These are phyloP conservation scores for Petrocephalus sullivani DNA, from an alignment of 2,797 vertebrate species.

Conservation along the genomic window DNA sequence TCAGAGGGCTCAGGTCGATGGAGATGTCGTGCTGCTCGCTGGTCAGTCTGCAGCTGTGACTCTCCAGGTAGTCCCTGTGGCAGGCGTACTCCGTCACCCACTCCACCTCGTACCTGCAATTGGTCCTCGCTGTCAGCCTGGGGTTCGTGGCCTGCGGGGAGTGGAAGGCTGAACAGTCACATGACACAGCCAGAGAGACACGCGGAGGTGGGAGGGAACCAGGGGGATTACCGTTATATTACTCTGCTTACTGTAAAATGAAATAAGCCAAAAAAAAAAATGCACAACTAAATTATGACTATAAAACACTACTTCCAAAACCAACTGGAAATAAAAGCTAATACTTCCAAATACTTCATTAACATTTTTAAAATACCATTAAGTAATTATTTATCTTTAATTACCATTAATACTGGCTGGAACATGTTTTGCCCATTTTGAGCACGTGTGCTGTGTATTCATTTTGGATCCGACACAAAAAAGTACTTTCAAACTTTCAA, in stretches of 20 bases:
- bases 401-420: no score
- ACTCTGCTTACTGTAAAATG: neutral
- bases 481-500: neutral
- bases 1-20: constrained; percentile 76
- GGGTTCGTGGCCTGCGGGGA: constrained; percentile 71
- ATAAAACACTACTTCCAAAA: neutral
- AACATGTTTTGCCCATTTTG: neutral
- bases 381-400: no score
- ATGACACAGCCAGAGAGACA: neutral
- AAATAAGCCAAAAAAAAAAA: neutral
- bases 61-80: constrained; percentile 88
- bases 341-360: neutral
- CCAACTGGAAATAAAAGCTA: neutral
- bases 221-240: neutral
- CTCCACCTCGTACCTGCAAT: constrained; percentile 87
- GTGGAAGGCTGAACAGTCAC: neutral
- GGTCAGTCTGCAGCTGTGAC: constrained; percentile 68
- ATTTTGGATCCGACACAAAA: neutral
- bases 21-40: constrained; percentile 76
- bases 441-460: neutral
- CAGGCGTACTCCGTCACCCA: constrained; percentile 97
- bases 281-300: neutral
- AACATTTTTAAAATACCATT: neutral
- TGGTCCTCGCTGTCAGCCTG: constrained; percentile 73
- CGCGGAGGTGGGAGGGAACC: neutral